A percentile compares a stretch with the other conserved stretches of the same genome.
Evolutionary conservation across 1,140 invertebrate species (phyloP).

Genomic region (Mactra quadrangularis): DNA sequence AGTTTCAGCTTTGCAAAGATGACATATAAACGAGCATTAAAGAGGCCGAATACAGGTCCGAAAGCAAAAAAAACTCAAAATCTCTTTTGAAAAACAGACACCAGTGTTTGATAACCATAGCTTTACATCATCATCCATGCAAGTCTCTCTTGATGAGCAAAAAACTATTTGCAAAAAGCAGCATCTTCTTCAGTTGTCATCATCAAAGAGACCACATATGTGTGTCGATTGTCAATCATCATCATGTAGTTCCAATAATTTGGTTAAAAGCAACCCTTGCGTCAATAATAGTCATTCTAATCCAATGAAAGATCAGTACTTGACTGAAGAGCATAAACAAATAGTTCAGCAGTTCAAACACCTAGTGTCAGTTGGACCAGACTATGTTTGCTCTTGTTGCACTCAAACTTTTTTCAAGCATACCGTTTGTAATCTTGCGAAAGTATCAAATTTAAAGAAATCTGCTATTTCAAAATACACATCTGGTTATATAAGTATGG

Average conservation of each 20-base stretch:
- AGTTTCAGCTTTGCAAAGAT: background rate
- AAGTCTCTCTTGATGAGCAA: no score
- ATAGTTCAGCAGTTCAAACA: background rate
- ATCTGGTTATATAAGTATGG: constrained; percentile 24
- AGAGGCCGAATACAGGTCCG: background rate
- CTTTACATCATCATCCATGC: no score
- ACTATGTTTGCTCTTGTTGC: constrained; percentile 56
- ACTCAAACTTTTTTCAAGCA: constrained; percentile 53
- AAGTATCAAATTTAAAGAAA: background rate
- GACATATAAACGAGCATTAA: background rate
- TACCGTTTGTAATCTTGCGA: background rate
- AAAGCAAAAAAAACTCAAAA: no score
- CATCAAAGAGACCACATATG: background rate
- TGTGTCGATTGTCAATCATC: background rate
- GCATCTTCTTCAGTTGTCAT: background rate
- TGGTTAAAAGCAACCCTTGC: background rate
- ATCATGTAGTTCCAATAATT: background rate
- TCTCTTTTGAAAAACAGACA: no score
- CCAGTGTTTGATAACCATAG: no score
- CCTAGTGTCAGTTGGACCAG: background rate
- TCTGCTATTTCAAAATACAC: background rate
- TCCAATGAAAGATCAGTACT: background rate
- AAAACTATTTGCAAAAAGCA: no score
- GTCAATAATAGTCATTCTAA: background rate
- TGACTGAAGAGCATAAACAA: no score